Conservation (phyloP, 1,140 invertebrate species). For the Calephelis nemesis region DNA sequence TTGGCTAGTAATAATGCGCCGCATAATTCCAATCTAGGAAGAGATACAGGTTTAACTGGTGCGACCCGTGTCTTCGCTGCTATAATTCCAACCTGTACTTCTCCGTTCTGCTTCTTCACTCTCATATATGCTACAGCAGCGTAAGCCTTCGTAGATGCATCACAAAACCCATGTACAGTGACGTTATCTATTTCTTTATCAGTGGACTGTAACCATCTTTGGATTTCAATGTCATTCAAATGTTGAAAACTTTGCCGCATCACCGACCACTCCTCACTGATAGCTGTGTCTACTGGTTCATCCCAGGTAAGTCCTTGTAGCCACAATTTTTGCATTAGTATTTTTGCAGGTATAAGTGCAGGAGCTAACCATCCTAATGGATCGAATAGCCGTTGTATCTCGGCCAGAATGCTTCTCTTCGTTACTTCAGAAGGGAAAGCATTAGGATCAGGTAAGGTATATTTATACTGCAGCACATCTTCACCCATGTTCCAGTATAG, state of each 20-base stretch:
- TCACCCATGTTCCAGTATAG: neutral
- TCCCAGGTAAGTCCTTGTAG: slow-evolving; percentile 46
- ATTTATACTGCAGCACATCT: neutral
- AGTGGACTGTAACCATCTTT: slow-evolving; percentile 36
- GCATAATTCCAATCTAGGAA: slow-evolving; percentile 75
- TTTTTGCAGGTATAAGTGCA: slow-evolving; percentile 43
- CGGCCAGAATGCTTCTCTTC: neutral
- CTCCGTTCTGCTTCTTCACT: slow-evolving; percentile 23
- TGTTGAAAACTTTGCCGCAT: slow-evolving; percentile 34
- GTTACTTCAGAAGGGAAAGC: neutral
- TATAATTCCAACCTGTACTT: slow-evolving; percentile 25
- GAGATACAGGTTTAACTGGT: slow-evolving; percentile 40
- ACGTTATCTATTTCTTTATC: slow-evolving; percentile 28
- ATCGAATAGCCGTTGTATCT: slow-evolving; percentile 26
- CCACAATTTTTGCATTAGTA: slow-evolving; percentile 54
- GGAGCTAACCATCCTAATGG: slow-evolving; percentile 53
- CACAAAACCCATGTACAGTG: slow-evolving; percentile 46
- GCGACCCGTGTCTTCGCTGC: slow-evolving; percentile 36
- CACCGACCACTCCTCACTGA: slow-evolving; percentile 38
- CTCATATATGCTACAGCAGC: slow-evolving; percentile 37
- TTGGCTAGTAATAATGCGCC: slow-evolving; percentile 60
- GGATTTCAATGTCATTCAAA: slow-evolving; percentile 34
- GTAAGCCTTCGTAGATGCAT: slow-evolving; percentile 39
- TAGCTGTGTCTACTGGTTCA: slow-evolving; percentile 31
- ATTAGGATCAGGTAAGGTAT: neutral